phyloP scores from a whole-genome alignment of 2,113 vertebrate species.

The Eptatretus burgeri region DNA sequence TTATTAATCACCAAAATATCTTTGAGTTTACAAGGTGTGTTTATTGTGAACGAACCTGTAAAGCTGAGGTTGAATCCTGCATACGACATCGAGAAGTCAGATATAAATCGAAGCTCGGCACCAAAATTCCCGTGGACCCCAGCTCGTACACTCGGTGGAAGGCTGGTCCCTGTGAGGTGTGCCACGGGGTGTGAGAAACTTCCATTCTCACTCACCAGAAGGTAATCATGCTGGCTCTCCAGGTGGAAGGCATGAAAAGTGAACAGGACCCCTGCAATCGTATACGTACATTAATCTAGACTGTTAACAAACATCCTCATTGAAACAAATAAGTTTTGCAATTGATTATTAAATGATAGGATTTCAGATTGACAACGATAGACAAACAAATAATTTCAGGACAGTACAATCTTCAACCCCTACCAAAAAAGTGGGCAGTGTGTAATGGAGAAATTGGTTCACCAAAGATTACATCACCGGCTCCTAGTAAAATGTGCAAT shows the following conservation, averaged over 20 bases:
- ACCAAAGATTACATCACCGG: no score
- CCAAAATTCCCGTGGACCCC: constrained; percentile 87
- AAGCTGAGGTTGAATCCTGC: constrained; percentile 98
- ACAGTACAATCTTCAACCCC: no score
- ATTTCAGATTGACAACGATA: no score
- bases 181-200: constrained; percentile 62
- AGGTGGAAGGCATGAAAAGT: constrained; percentile 88
- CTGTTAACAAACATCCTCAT: no score
- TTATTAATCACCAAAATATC: no score
- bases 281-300: no score
- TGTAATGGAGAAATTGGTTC: no score
- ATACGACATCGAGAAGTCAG: constrained; percentile 91
- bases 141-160: constrained; percentile 52
- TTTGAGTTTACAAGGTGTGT: not conserved
- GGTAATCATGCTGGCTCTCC: constrained; percentile 71
- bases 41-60: constrained; percentile 26
- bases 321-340: no score
- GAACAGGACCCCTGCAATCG: constrained; percentile 49
- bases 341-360: no score
- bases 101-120: constrained; percentile 78
- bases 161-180: constrained; percentile 52
- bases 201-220: constrained; percentile 63
- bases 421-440: no score
- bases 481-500: no score
- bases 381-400: no score